phyloP scores from a whole-genome alignment of 2,888 invertebrate species.

The Julus scandinavius region DNA sequence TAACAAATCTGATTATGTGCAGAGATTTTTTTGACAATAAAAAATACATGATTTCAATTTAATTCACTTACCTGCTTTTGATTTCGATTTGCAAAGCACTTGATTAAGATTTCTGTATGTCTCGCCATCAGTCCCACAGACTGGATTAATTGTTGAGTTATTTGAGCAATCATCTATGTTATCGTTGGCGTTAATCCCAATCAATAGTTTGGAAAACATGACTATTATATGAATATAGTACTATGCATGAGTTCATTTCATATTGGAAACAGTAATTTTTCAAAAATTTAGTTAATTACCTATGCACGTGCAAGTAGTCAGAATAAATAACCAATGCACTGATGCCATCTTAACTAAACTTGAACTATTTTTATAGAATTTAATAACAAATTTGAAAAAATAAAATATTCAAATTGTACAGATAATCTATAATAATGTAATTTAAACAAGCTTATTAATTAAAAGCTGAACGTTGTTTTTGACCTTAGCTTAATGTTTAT shows the following conservation, averaged over 20 bases:
- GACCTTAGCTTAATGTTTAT: too few relatives aligned
- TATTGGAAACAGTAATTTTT: neutral
- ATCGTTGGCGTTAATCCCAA: neutral
- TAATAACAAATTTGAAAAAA: neutral
- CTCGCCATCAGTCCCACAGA: neutral
- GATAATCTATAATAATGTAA: too few relatives aligned
- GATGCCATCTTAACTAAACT: neutral
- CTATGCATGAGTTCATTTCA: neutral
- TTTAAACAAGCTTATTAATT: too few relatives aligned
- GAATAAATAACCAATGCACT: neutral
- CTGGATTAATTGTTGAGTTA: neutral
- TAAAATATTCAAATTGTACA: neutral
- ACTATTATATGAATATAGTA: neutral
- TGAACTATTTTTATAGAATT: neutral
- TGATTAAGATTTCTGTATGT: constrained; percentile 35
- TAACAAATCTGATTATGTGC: too few relatives aligned
- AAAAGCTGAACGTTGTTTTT: too few relatives aligned
- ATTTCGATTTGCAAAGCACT: constrained; percentile 7
- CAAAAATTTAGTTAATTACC: neutral
- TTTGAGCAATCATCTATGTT: neutral
- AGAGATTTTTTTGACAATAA: too few relatives aligned
- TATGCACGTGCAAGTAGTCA: neutral
- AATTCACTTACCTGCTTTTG: neutral
- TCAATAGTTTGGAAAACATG: neutral
- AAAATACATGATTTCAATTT: neutral